Percentiles rank a stretch among this genome's conserved stretches.
phyloP scores from a whole-genome alignment of 2,113 vertebrate genomes.

The Cygnus atratus region DNA sequence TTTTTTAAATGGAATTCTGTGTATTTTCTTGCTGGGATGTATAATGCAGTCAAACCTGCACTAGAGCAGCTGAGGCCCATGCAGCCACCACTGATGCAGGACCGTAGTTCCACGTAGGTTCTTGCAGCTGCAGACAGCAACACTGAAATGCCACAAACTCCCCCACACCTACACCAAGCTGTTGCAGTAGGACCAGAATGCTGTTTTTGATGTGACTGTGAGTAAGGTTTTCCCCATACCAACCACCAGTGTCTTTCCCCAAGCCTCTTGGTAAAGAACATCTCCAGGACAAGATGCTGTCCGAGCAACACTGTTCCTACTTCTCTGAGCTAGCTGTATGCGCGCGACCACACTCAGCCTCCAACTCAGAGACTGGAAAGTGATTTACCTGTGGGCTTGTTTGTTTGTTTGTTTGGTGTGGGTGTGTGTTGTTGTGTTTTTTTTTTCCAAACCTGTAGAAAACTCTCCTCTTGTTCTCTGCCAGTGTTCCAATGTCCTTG shows the following conservation, averaged over 20 bases:
- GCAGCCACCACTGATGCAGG: too few relatives aligned
- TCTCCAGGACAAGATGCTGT: background rate
- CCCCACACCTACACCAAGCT: background rate
- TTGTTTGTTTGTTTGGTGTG: background rate
- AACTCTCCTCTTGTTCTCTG: background rate
- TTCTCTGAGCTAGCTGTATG: background rate
- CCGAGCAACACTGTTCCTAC: background rate
- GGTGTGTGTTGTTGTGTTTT: too few relatives aligned
- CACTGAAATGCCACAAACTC: background rate
- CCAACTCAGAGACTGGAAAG: background rate
- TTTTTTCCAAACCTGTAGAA: background rate
- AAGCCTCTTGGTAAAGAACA: background rate
- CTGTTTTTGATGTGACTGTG: accelerated
- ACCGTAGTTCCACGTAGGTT: accelerated
- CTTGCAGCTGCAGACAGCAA: background rate
- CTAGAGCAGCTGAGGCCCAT: background rate
- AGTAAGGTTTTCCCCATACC: background rate
- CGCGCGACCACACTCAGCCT: background rate
- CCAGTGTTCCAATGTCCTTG: background rate
- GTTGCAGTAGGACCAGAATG: background rate
- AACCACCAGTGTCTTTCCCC: background rate
- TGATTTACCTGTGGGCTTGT: background rate
- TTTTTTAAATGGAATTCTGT: background rate
- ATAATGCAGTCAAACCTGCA: background rate
- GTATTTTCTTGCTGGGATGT: background rate